Evolutionary conservation across 1,140 invertebrate genomes (phyloP), one percentile per base, ranked within the genome.

Genomic region (Dryas iulia): DNA sequence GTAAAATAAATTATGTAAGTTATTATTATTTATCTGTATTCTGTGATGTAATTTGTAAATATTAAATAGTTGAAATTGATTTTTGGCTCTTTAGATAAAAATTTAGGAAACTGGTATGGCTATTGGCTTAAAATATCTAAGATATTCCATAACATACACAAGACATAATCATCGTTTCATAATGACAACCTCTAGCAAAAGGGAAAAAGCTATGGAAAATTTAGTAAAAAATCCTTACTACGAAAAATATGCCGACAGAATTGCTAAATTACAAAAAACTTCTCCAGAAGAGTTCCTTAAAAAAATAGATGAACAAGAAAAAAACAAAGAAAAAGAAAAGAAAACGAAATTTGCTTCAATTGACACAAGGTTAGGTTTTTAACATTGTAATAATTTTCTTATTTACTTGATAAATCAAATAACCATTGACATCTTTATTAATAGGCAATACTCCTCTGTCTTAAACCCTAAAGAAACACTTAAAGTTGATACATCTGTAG

Each of bases 241-340:
- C 79, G 94, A 95, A 18, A 98, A 97, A 84, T 98, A 98, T 90
- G 95, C 96, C 0, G 83, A 93, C 0, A 96, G 97, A 85, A 96
- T 97, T 68, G 93, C 95, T 1, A 91, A 93, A 65, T 76, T 96
- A 30, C 96, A 97, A 83, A 90, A 96, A 87, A 95, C 94, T 0
- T 94, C 94, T 47, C 96, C 96, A 0, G 95, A 96, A 69, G 95
- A 96, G 81, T 96, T 97, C 80, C 72, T 96, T n/a, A 84, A 93
- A 58, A 93, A 94, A 72, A 87, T 96, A 21, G 95, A 95, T 79
- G 89, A 93, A 6, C 92, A 94, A 63, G 92, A 93, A 71, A 92
- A 90, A 81, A 79, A 92, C 57, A 92, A 92, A 76, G 79, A 93
- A 64, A 71, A 77, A 26, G 76, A 82, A 53, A 79, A 77, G 23